Base-by-base conservation (phyloP, 2,797 vertebrate species). In the Mus spretus region DNA sequence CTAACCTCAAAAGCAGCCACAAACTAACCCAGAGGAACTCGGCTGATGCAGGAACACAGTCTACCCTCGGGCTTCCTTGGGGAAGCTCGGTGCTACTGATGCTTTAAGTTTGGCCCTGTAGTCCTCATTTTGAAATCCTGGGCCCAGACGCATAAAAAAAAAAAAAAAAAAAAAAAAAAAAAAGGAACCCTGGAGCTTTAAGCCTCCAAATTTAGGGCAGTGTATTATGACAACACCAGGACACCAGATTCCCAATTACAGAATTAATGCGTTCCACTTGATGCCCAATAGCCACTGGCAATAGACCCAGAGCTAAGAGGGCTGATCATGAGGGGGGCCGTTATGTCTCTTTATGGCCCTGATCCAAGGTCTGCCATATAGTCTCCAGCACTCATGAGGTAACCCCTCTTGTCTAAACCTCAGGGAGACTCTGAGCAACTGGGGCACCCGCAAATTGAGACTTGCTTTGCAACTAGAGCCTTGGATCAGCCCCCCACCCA, bases 241-340 rank as follows among this genome's bases (percentile, higher is more conserved):
- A 47, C 57, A 77, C n/a, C 11, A 4, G 24, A 53, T 1, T 7
- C 47, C 37, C 83, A 65, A 0, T 3, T 4, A 24, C 11, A 72
- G 80, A 22, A 40, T 37, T 34, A 8, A 31, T 22, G 1, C 8
- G 11, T 0, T 34, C 40, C 57, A 3, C 3, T 1, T 1, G 37
- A 53, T 47, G 10, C 44, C 24, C 2, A 7, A 31, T 37, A 26
- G 31, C n/a, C 77, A 34, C 28, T 0, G 2, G 40, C 13, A 34
- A 55, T 28, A 7, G 6, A 53, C 34, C 34, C 50, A 65, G 75
- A n/a, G 14, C 59, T 24, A 14, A 72, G n/a, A 26, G 24, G 28
- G 11, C 17, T 44, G 6, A 17, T 44, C 28, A 57, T 59, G 40
- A 3, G 40, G 53, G 4, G 28, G 24, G 7, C 70, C 12, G 1